Evolutionary conservation across 1,140 invertebrate species (phyloP).

Genomic region (Anastrepha ludens): DNA sequence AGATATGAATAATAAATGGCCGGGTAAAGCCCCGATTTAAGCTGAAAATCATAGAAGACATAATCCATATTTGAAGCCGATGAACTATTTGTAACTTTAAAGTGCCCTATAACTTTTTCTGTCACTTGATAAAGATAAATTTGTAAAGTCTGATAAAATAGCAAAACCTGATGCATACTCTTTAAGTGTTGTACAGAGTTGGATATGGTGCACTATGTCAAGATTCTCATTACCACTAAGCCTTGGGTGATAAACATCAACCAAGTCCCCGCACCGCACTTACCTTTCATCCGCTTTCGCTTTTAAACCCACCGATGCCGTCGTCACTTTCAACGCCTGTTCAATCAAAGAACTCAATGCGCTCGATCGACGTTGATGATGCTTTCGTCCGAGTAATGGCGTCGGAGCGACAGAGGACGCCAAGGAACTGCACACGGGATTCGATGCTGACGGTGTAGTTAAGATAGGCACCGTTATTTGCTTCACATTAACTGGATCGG

Average conservation of each 20-base stretch:
- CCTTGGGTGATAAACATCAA: not conserved
- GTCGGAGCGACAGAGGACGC: not conserved
- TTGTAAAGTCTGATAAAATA: too few species aligned
- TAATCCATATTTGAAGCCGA: too few species aligned
- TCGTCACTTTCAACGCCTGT: slow-evolving; percentile 64
- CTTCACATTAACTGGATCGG: slow-evolving; percentile 59
- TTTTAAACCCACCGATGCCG: slow-evolving; percentile 61
- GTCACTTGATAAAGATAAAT: too few species aligned
- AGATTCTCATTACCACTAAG: too few species aligned
- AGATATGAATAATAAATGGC: too few species aligned
- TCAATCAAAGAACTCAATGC: slow-evolving; percentile 63
- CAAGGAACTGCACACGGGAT: not conserved
- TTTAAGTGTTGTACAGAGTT: too few species aligned
- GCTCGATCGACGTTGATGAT: slow-evolving; percentile 52
- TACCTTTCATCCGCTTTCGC: slow-evolving; percentile 59
- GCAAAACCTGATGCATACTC: too few species aligned
- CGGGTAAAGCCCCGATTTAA: too few species aligned
- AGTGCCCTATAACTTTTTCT: too few species aligned
- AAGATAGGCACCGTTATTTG: slow-evolving; percentile 45
- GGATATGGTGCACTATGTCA: too few species aligned
- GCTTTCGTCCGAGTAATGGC: not conserved
- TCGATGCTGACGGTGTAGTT: slow-evolving; percentile 18
- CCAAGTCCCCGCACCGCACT: not conserved
- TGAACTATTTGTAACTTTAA: too few species aligned
- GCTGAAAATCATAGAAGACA: too few species aligned